Base-by-base conservation (phyloP, 2,888 invertebrate species). In the Hydraecia micacea region DNA sequence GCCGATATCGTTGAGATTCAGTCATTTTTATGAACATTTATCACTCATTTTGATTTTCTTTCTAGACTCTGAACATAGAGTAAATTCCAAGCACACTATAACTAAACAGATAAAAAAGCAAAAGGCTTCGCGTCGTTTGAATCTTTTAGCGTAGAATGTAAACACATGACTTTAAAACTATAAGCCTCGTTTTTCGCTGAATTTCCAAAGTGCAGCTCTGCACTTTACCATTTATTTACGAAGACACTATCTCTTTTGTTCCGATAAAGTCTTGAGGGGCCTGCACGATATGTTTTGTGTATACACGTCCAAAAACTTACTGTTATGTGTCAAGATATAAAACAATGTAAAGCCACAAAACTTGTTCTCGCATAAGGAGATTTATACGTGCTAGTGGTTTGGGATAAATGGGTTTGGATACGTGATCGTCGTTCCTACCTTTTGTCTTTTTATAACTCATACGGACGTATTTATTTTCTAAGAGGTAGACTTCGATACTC, bases 261-360 rank as follows among this genome's bases (percentile, higher is more conserved):
- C 62, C 66, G 52, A 71, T 73, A 71, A 67, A 83, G 65, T 72
- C 55, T 74, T 67, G 58, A 63, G 74, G 78, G 69, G 66, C 42
- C 21, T 74, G 63, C 73, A 58, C 72, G 55, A 75, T 75, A 73
- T 70, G 66, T 86, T 73, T 69, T 62, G 42, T 70, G 60, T 66
- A 79, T 79, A 78, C 77, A 75, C 68, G 76, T 83, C 67, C 39
- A 75, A 82, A 86, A 87, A 80, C 71, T 79, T 86, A 73, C 52
- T 77, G 73, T 81, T 79, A 65, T 55, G 42, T 83, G 77, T 86
- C 79, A 83, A 75, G 69, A 74, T 83, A 74, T 83, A 76, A 84
- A 86, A 88, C 77, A 79, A 75, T 80, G 85, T 69, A 80, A 85
- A 81, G 70, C 86, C 81, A 85, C 78, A 67, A 88, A 86, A 85